phyloP scores from a whole-genome alignment of 2,888 invertebrate species.

The Myathropa florea region DNA sequence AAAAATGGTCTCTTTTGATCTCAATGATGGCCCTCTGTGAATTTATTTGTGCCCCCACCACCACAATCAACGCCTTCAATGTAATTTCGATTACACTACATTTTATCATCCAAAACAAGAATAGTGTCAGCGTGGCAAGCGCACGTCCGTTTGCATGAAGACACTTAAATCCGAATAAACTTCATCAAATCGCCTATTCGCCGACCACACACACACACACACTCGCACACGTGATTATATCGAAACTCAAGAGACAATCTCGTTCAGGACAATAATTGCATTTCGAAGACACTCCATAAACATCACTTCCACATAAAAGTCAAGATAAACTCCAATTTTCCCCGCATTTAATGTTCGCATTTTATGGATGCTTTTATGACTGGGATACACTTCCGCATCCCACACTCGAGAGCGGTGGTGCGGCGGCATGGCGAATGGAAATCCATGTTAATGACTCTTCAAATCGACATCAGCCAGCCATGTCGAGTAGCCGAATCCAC shows the following conservation, averaged over 20 bases:
- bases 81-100: neutral
- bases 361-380: constrained; percentile 55
- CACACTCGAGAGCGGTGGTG: neutral
- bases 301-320: constrained; percentile 62
- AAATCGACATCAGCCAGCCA: constrained; percentile 48
- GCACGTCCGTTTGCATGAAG: neutral
- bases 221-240: neutral
- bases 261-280: constrained; percentile 62
- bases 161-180: constrained; percentile 42
- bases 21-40: too few species aligned
- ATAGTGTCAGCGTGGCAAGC: neutral
- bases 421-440: constrained; percentile 32
- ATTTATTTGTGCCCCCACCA: too few species aligned
- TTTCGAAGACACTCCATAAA: constrained; percentile 60
- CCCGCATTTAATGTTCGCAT: constrained; percentile 53
- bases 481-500: constrained; percentile 30
- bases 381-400: neutral
- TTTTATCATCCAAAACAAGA: neutral
- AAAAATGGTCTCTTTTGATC: too few species aligned
- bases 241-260: constrained; percentile 47
- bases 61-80: too few species aligned
- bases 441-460: constrained; percentile 68
- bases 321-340: constrained; percentile 64
- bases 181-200: constrained; percentile 39
- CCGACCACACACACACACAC: neutral